Base-by-base conservation (phyloP, 2,113 vertebrate species). In the Spea multiplicata region DNA sequence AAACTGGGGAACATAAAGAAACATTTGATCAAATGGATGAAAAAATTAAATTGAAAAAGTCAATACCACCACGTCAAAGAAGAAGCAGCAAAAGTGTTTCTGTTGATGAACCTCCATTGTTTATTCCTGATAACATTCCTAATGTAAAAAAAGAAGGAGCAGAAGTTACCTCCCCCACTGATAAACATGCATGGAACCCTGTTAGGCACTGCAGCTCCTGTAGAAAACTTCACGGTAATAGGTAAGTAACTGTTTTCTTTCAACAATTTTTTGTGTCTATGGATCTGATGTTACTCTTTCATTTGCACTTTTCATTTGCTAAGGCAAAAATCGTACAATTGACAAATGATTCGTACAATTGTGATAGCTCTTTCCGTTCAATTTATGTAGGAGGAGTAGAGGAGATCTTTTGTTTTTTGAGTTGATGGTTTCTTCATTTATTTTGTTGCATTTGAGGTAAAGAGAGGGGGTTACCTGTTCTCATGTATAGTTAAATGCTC, bases 91-190 rank as follows among this genome's bases (percentile, higher is more conserved):
- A 88, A 85, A 96, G 94, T 82, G 88, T 97, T 82, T 98, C 97
- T 10, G 78, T 98, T 85, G 97, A 99, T n/a, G 97, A 99, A 82
- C 97, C 97, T 3, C 94, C 94, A 0, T 88, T 99, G 74, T 99
- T 99, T 82, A 94, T 99, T 86, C 97, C 97, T 71, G 97, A 99
- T 85, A 99, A 99, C n/a, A 96, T 98, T 81, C 94, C 97, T 45
- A 88, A 90, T 55, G 81, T 93, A 81, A 98, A 95, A 89, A 94
- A 91, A 83, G 96, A 96, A 80, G 85, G 90, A 49, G 84, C 86
- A 30, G 96, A 98, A n/a, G 93, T 94, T 74, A 71, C 71, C 9
- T 91, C 92, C 48, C 61, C 88, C 62, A 83, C 82, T 66, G 94
- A 95, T 83, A 96, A 95, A 86, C 81, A 83, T 46, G 70, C 86